Percentiles rank a stretch among this genome's conserved stretches.
Conservation (phyloP, 1,140 invertebrate species). For the Pissodes strobi region DNA sequence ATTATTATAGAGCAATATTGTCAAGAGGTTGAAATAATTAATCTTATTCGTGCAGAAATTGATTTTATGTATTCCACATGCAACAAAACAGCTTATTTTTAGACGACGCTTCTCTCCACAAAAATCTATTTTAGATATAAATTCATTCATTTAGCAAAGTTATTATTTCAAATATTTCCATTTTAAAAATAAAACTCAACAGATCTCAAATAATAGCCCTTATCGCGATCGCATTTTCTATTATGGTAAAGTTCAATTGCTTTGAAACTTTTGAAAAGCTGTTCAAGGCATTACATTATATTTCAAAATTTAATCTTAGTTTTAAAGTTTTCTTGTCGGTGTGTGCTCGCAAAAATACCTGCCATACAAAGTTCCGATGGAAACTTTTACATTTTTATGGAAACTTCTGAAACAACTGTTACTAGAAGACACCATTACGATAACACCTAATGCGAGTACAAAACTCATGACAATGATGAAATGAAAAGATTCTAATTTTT, state of each 20-base stretch:
- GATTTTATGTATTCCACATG: too few species aligned
- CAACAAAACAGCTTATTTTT: too few species aligned
- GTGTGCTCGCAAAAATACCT: not conserved
- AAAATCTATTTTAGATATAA: too few species aligned
- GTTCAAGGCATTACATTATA: constrained; percentile 15
- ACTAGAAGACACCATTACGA: constrained; percentile 14
- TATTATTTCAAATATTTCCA: too few species aligned
- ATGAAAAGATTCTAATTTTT: too few species aligned
- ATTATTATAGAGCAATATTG: too few species aligned
- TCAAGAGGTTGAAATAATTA: too few species aligned
- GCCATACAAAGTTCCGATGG: constrained; percentile 3
- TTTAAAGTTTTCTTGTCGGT: not conserved
- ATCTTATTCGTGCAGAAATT: too few species aligned
- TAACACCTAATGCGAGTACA: too few species aligned
- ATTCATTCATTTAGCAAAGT: too few species aligned
- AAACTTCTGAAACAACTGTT: constrained; percentile 11
- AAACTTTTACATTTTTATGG: constrained; percentile 13
- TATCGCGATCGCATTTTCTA: constrained; percentile 13
- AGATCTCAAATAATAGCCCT: constrained; percentile 9
- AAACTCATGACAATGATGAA: too few species aligned
- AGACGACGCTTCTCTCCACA: too few species aligned
- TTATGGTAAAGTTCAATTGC: constrained; percentile 18
- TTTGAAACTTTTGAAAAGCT: constrained; percentile 14
- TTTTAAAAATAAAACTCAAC: constrained; percentile 10
- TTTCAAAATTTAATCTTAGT: constrained; percentile 14